Conservation (phyloP, 2,113 vertebrate species). For the Microtus oregoni region DNA sequence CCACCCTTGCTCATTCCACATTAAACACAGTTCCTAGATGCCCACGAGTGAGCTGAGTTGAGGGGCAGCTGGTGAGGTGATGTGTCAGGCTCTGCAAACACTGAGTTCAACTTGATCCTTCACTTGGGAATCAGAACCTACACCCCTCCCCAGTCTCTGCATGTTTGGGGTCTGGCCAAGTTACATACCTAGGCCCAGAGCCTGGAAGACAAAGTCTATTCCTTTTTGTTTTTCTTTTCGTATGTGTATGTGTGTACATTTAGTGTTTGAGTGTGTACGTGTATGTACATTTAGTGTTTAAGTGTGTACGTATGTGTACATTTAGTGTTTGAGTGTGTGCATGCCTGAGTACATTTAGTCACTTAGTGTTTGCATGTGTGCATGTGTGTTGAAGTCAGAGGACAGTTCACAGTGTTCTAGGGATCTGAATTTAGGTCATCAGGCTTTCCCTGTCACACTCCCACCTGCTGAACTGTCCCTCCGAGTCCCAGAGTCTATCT, state of each 20-base stretch:
- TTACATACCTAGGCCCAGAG: neutral
- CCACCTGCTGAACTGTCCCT: neutral
- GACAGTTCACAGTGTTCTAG: neutral
- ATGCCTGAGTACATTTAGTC: no score
- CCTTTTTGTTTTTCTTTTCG: neutral
- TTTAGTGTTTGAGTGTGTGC: neutral
- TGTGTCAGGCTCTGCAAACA: neutral
- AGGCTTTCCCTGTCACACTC: neutral
- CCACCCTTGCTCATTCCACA: neutral
- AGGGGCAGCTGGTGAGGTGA: neutral
- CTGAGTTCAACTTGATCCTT: neutral
- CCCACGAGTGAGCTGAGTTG: fast-evolving
- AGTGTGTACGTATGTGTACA: neutral
- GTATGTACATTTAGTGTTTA: neutral
- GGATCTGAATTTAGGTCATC: no score
- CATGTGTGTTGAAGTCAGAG: neutral
- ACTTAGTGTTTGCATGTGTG: neutral
- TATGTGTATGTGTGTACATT: neutral
- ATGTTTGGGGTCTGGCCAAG: neutral
- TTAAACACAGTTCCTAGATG: neutral
- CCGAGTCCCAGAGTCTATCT: neutral
- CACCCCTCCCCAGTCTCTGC: neutral
- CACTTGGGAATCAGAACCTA: neutral
- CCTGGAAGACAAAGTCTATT: neutral
- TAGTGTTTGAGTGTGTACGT: neutral